These are phyloP conservation scores for Panonychus citri DNA, from an alignment of 1,140 invertebrate genomes.

Conservation along the genomic window DNA sequence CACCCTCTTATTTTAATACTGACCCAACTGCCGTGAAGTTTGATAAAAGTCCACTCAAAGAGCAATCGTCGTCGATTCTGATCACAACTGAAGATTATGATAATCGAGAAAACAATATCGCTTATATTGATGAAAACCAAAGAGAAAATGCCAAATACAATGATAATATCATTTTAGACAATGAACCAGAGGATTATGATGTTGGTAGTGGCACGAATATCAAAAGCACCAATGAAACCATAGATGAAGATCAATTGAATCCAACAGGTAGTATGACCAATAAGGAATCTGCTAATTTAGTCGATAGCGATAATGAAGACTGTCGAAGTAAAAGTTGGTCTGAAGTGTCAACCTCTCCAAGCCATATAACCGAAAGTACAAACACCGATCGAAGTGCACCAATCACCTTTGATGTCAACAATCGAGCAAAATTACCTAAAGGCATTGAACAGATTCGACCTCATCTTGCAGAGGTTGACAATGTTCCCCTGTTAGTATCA, in stretches of 20 bases:
- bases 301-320: background rate
- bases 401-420: constrained; percentile 72
- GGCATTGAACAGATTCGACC: constrained; percentile 91
- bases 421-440: constrained; percentile 73
- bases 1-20: background rate
- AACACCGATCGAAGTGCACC: constrained; percentile 62
- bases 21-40: background rate
- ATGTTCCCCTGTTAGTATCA: constrained; percentile 83
- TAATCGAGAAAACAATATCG: background rate
- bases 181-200: too few relatives aligned
- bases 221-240: too few relatives aligned
- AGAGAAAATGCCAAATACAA: too few relatives aligned
- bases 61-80: too few relatives aligned
- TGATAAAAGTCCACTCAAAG: background rate
- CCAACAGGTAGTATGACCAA: background rate
- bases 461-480: constrained; percentile 81
- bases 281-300: background rate
- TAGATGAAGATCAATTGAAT: too few relatives aligned
- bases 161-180: too few relatives aligned
- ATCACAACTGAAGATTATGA: background rate
- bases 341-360: constrained; percentile 39
- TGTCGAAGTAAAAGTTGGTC: background rate
- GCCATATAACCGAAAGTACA: constrained; percentile 31
- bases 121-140: too few relatives aligned
- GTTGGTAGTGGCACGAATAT: too few relatives aligned